phyloP scores from a whole-genome alignment of 2,113 vertebrate genomes.

The Calonectris borealis region DNA sequence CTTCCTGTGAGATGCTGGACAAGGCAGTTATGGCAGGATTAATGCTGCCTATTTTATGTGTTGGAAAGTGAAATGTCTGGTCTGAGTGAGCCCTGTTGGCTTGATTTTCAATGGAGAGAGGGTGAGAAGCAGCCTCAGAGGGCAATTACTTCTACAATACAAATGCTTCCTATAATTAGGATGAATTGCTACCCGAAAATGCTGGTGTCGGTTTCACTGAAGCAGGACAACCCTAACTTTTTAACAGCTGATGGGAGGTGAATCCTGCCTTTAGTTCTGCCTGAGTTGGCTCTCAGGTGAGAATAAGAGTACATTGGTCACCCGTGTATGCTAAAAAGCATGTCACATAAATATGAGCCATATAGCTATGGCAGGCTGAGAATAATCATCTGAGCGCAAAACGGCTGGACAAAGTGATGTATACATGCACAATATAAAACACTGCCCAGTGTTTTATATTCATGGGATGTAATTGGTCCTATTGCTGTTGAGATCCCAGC shows the following conservation, averaged over 20 bases:
- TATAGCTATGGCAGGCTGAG: background rate
- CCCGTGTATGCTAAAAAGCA: background rate
- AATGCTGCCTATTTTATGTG: background rate
- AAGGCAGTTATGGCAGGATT: background rate
- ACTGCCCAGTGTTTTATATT: background rate
- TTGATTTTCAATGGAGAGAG: background rate
- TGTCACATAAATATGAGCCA: background rate
- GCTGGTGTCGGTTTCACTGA: background rate
- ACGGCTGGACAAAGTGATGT: background rate
- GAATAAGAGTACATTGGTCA: background rate
- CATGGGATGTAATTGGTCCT: fast-evolving
- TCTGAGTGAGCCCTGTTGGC: background rate
- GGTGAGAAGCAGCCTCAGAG: background rate
- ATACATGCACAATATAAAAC: background rate
- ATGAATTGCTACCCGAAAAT: background rate
- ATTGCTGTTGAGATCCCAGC: background rate
- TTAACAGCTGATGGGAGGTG: background rate
- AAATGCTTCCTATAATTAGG: background rate
- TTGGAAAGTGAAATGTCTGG: background rate
- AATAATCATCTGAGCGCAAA: background rate
- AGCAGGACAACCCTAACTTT: background rate
- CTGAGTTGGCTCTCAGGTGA: background rate
- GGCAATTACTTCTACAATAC: background rate
- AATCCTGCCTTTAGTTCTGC: background rate
- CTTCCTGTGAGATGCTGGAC: background rate